phyloP scores from a whole-genome alignment of 2,113 vertebrate species.

The Pristiophorus japonicus region DNA sequence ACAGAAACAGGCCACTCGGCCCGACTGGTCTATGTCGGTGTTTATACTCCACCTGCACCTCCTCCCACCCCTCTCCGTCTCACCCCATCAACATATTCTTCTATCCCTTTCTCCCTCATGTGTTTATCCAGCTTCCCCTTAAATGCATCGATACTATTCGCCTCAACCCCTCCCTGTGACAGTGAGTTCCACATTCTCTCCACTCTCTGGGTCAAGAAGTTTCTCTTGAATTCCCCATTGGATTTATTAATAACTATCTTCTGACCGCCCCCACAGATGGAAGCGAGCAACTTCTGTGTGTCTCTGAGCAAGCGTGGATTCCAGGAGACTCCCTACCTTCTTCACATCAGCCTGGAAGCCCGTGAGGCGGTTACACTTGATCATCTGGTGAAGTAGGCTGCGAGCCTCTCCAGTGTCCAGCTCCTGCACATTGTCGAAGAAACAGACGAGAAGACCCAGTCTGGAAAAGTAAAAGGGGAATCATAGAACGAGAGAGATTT shows the following conservation, averaged over 20 bases:
- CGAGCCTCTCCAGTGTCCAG: conserved; percentile 57
- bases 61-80: not conserved
- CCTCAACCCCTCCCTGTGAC: not conserved
- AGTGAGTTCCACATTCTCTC: not conserved
- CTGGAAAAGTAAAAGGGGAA: conserved; percentile 46
- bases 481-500: too few relatives aligned
- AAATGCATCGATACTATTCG: not conserved
- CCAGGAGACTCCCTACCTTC: conserved; percentile 51
- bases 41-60: not conserved
- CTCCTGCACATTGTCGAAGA: conserved; percentile 59
- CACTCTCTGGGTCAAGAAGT: not conserved
- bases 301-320: not conserved
- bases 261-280: not conserved
- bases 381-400: conserved; percentile 69
- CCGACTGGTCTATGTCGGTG: not conserved
- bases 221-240: not conserved
- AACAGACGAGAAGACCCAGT: conserved; percentile 68
- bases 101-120: not conserved
- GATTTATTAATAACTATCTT: not conserved
- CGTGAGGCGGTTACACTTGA: conserved; percentile 64
- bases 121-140: not conserved
- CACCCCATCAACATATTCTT: not conserved
- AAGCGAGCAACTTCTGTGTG: not conserved
- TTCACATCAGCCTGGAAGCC: conserved; percentile 58
- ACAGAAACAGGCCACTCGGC: not conserved